Evolutionary conservation across 2,797 vertebrate genomes (phyloP).

Genomic region (Pseudochaenichthys georgianus): DNA sequence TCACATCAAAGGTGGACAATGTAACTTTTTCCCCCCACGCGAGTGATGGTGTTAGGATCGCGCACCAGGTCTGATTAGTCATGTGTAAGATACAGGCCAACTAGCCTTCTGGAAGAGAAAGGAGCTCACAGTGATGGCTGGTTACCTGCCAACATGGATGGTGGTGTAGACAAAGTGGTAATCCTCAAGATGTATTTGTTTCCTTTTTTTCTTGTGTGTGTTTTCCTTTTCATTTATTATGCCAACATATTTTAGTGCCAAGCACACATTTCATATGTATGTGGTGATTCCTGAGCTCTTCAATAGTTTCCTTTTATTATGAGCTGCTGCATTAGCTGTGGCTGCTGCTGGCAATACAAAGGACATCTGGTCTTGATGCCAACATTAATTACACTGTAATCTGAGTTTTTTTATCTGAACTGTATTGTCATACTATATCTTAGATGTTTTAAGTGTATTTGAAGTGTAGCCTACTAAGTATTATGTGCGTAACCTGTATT

Average conservation of each 20-base stretch:
- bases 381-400: too few species aligned
- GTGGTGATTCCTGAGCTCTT: conserved; percentile 54
- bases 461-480: too few species aligned
- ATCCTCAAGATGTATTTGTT: conserved; percentile 70
- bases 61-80: conserved; percentile 71
- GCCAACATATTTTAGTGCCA: conserved; percentile 68
- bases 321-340: conserved; percentile 48
- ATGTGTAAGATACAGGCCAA: conserved; percentile 65
- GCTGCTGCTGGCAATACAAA: conserved; percentile 32
- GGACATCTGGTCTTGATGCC: conserved; percentile 45
- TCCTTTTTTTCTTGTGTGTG: conserved; percentile 28
- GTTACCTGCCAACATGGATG: conserved; percentile 72
- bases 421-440: too few species aligned
- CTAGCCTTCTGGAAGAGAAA: conserved; percentile 50
- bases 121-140: conserved; percentile 53
- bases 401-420: too few species aligned
- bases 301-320: conserved; percentile 54
- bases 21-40: conserved; percentile 44
- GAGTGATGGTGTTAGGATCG: conserved; percentile 58
- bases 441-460: too few species aligned
- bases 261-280: conserved; percentile 60
- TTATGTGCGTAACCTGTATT: too few species aligned
- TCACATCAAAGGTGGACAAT: conserved; percentile 49
- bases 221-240: conserved; percentile 71
- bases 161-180: conserved; percentile 69